These are phyloP conservation scores for Anoplopoma fimbria DNA, from an alignment of 2,113 vertebrate species.

Conservation along the genomic window DNA sequence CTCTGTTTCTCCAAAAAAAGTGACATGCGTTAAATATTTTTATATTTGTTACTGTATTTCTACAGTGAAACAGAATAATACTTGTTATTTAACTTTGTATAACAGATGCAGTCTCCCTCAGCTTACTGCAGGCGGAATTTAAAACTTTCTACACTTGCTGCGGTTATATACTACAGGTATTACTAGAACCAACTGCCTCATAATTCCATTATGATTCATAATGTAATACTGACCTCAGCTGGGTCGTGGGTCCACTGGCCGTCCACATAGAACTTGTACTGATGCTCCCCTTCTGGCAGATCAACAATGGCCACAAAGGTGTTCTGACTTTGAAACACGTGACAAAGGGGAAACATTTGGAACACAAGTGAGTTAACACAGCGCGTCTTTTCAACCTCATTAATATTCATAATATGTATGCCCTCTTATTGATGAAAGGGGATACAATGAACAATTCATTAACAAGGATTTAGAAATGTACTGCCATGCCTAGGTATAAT, in stretches of 20 bases:
- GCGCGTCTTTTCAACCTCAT: background rate
- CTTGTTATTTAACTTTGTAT: background rate
- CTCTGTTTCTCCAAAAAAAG: no score
- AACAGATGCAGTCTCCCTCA: background rate
- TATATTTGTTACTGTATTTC: background rate
- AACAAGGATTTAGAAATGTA: background rate
- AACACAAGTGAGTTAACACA: conserved; percentile 3
- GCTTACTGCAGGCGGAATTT: background rate
- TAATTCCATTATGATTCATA: background rate
- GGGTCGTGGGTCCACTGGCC: conserved; percentile 98
- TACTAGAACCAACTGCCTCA: no score
- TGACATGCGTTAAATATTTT: background rate
- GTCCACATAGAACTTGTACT: conserved; percentile 98
- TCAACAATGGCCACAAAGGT: conserved; percentile 98
- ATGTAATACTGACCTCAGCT: conserved; percentile 86
- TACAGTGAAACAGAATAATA: background rate
- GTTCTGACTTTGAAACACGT: conserved; percentile 89
- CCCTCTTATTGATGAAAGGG: no score
- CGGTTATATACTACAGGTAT: background rate
- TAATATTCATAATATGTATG: background rate
- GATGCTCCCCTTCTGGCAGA: conserved; percentile 97
- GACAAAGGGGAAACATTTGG: conserved; percentile 39
- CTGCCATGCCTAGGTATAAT: background rate
- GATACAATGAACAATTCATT: background rate
- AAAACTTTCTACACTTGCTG: background rate